Percentiles rank a stretch among this genome's conserved stretches.
phyloP scores from a whole-genome alignment of 2,113 vertebrate species.

The Otis tarda region DNA sequence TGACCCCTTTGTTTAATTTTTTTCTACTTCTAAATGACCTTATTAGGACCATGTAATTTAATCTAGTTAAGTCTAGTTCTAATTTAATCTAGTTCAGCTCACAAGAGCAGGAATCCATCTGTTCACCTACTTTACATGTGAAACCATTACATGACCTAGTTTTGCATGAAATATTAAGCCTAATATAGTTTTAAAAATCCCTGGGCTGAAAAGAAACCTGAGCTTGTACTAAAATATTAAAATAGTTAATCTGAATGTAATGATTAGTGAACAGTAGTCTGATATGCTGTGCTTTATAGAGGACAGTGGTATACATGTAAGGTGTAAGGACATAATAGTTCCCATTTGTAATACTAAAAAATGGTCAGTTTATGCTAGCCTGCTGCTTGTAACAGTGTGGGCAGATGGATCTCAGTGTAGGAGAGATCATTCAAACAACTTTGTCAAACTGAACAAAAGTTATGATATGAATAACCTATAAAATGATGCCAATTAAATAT shows the following conservation, averaged over 20 bases:
- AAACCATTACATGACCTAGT: neutral
- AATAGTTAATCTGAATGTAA: neutral
- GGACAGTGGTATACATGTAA: neutral
- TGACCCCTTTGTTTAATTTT: neutral
- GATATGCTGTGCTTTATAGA: rapidly evolving
- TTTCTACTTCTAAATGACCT: neutral
- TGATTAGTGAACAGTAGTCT: neutral
- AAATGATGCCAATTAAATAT: neutral
- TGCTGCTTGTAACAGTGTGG: neutral
- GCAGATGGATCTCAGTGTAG: neutral
- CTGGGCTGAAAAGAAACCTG: neutral
- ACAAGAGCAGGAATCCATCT: conserved; percentile 29
- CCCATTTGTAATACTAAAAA: neutral
- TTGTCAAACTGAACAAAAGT: neutral
- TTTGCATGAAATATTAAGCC: neutral
- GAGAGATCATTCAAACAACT: neutral
- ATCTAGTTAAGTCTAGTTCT: neutral
- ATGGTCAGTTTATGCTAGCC: neutral
- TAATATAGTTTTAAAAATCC: neutral
- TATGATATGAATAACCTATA: neutral
- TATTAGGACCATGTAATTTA: neutral
- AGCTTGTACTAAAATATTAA: neutral
- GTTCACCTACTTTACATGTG: conserved; percentile 9
- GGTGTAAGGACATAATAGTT: neutral
- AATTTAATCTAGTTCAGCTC: conserved; percentile 12